These are phyloP conservation scores for Lacanobia oleracea DNA, from an alignment of 2,888 invertebrate species.

Conservation along the genomic window DNA sequence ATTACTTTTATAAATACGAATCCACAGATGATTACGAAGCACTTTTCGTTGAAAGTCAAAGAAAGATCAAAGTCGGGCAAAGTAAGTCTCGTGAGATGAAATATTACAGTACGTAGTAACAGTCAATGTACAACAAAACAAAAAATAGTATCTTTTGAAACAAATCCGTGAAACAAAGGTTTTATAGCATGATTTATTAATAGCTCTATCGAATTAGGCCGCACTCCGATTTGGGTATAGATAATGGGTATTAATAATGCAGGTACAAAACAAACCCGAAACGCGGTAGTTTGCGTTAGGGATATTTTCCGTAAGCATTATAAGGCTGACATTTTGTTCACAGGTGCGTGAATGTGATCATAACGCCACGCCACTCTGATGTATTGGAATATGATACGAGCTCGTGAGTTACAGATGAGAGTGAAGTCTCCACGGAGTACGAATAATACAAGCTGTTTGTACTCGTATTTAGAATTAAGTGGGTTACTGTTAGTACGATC, in stretches of 20 bases:
- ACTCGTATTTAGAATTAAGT: neutral
- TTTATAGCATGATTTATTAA: constrained; percentile 57
- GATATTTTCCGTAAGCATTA: constrained; percentile 9
- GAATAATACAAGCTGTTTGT: constrained; percentile 34
- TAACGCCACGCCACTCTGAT: constrained; percentile 65
- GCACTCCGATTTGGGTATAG: constrained; percentile 44
- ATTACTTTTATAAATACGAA: constrained; percentile 49
- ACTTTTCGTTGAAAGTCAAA: constrained; percentile 24
- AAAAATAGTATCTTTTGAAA: constrained; percentile 4
- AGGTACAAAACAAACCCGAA: constrained; percentile 28
- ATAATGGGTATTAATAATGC: constrained; percentile 56
- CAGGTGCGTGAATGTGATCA: constrained; percentile 65
- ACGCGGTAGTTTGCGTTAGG: constrained; percentile 25
- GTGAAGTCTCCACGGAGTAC: constrained; percentile 33
- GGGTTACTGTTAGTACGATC: neutral
- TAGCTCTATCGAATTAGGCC: constrained; percentile 37
- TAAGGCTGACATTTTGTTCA: constrained; percentile 19
- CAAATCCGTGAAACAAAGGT: constrained; percentile 41
- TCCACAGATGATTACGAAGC: constrained; percentile 32
- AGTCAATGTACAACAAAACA: constrained; percentile 1
- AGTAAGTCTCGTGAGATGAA: constrained; percentile 9
- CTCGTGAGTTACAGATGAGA: constrained; percentile 51
- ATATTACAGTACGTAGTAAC: constrained; percentile 15
- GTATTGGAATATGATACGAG: constrained; percentile 70
- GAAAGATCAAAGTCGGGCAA: constrained; percentile 21